Evolutionary conservation across 2,888 invertebrate species (phyloP).

Genomic region (Brenthis ino): DNA sequence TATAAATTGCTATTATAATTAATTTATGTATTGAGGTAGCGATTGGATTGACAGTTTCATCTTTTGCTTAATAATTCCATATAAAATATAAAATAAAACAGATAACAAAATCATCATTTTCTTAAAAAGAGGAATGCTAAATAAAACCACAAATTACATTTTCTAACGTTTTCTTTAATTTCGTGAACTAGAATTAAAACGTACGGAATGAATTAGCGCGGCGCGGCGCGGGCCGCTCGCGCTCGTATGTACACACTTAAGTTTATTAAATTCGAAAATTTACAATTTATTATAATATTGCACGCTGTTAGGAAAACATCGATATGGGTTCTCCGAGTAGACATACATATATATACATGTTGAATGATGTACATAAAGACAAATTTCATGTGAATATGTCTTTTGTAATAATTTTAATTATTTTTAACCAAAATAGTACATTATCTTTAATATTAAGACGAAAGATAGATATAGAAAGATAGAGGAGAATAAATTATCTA

Average conservation of each 20-base stretch:
- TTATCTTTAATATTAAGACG: too few species aligned
- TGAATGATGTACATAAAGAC: not conserved
- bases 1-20: too few species aligned
- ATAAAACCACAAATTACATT: slow-evolving; percentile 38
- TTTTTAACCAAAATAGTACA: too few species aligned
- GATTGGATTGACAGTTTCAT: too few species aligned
- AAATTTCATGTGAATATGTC: not conserved
- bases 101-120: not conserved
- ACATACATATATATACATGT: not conserved
- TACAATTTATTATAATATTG: slow-evolving; percentile 68
- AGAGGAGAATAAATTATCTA: too few species aligned
- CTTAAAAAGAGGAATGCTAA: slow-evolving; percentile 2
- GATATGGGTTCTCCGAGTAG: too few species aligned
- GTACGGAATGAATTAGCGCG: slow-evolving; percentile 41
- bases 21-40: too few species aligned
- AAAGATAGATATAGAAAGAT: too few species aligned
- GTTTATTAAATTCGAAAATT: slow-evolving; percentile 74
- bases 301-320: slow-evolving; percentile 50
- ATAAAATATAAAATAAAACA: too few species aligned
- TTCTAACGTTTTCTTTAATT: slow-evolving; percentile 48
- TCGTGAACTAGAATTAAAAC: slow-evolving; percentile 46
- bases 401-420: too few species aligned
- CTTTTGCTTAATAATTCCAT: too few species aligned
- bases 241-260: slow-evolving; percentile 42
- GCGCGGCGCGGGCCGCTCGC: not conserved